Conservation (phyloP, 1,140 invertebrate species). For the Zaprionus gabonicus region DNA sequence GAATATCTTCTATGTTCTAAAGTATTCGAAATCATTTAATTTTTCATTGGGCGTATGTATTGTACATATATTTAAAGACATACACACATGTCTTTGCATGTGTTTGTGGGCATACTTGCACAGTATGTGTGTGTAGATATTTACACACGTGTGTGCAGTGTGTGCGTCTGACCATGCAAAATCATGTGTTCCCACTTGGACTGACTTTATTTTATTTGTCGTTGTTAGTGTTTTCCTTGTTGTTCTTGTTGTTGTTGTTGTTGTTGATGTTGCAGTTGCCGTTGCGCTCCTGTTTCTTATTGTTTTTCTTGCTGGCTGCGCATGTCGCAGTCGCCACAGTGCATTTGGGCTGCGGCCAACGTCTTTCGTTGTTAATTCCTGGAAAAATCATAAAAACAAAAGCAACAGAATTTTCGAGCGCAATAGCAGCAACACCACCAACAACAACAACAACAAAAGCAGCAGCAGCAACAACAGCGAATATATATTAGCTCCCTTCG, state of each 20-base stretch:
- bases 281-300: slow-evolving; percentile 51
- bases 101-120: slow-evolving; percentile 1
- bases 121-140: not conserved
- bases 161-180: slow-evolving; percentile 52
- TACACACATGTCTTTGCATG: not conserved
- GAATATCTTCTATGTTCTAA: slow-evolving; percentile 8
- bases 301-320: slow-evolving; percentile 50
- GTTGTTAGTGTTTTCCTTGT: slow-evolving; percentile 14
- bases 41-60: slow-evolving; percentile 14
- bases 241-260: slow-evolving; percentile 35
- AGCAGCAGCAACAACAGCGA: slow-evolving; percentile 60
- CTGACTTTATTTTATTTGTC: slow-evolving; percentile 16
- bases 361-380: slow-evolving; percentile 68
- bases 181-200: slow-evolving; percentile 75
- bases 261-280: slow-evolving; percentile 32
- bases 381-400: slow-evolving; percentile 81
- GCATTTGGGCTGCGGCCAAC: slow-evolving; percentile 44
- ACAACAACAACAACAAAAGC: slow-evolving; percentile 41
- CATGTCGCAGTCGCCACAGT: slow-evolving; percentile 35
- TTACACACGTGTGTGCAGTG: slow-evolving; percentile 47
- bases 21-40: slow-evolving; percentile 11
- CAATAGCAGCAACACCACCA: slow-evolving; percentile 65
- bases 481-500: slow-evolving; percentile 65
- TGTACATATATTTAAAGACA: not conserved
- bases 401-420: slow-evolving; percentile 80